Evolutionary conservation across 2,888 invertebrate species (phyloP), one percentile per base, ranked within the genome.

Genomic region (Euplexia lucipara): DNA sequence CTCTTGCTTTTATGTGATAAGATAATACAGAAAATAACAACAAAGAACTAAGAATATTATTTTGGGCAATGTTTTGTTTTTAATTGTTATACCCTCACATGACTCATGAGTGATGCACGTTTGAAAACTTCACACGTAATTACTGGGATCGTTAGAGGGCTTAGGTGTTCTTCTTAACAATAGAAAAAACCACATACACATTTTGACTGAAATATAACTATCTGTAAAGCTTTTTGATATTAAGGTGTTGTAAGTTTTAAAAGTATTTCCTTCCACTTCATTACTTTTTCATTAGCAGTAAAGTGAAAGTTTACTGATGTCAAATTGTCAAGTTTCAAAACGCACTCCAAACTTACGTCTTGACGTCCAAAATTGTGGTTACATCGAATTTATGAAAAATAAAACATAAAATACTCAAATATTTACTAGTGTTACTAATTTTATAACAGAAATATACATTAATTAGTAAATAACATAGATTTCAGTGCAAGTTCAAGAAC

Each of bases 261-360:
- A 10, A 32, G 35, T 12, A 37, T 18, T 32, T 45, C 8, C n/a
- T 6, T 9, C 2, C 16, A 3, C 18, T 32, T 47, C 8, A 8
- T 12, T 10, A 45, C 10, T 9, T 53, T 39, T 60, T 39, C 6
- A 37, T 20, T 20, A 41, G 42, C 44, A 45, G 5, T 41, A 67
- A 75, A 81, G 79, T 79, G 82, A 79, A 79, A 76, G 75, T 78
- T 67, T 30, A 6, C 10, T 1, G 14, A 22, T 4, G 14, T 32
- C 6, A 45, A 45, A 60, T 68, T 4, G 14, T 32, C 6, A 45
- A 45, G 62, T 68, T 73, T 83, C 59, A 16, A 61, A 82, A 81
- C 79, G 69, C 72, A 81, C 58, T 26, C 72, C 79, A 81, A 83
- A 82, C 77, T 79, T 83, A 44, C 47, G 53, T 65, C 77, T 81